Evolutionary conservation across 2,888 invertebrate species (phyloP), one percentile per base, ranked within the genome.

Genomic region (Aspidapion aeneum): DNA sequence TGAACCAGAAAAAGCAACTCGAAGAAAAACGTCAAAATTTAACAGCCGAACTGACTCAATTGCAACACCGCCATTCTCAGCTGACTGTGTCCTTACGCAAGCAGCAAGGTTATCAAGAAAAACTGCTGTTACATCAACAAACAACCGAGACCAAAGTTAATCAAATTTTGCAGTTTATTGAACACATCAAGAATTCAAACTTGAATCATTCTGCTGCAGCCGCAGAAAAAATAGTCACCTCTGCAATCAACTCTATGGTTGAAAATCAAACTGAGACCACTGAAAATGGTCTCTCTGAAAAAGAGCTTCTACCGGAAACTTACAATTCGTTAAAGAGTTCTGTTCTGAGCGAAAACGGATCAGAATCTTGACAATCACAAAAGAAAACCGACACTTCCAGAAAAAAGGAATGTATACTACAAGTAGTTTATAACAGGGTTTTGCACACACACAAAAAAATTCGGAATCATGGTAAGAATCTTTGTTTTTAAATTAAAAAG

Each of bases 1-100:
- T 79, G 58, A 74, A 76, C 67, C 75, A 79, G 70, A 80, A 78
- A 72, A 73, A 74, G 64, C 71, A 73, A 63, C 72, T 81, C 60
- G 73, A 77, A 70, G 79, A 79, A 62, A 74, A 75, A 70, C 79
- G 78, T 69, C 74, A 75, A 67, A 72, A 72, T 58, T 71, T 81
- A 61, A 71, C 74, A 35, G 77, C 77, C 22, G 80, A 80, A 72
- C 69, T 81, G 66, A 78, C 75, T 2, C 75, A 77, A 64, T 73
- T 81, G 20, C 79, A 81, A 72, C 77, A 80, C 65, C 75, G 75
- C 20, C 80, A 80, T 70, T 79, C 79, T n/a, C 76, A 80, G 70
- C 70, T 81, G 63, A 77, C 78, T 20, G 76, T 79, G 60, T 78
- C 79, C 12, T 68, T 81, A 59, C 78, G 75, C 69, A 75, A 74